Percentiles rank a stretch among this genome's conserved stretches.
Evolutionary conservation across 2,888 invertebrate species (phyloP).

Genomic region (Diarsia brunnea): DNA sequence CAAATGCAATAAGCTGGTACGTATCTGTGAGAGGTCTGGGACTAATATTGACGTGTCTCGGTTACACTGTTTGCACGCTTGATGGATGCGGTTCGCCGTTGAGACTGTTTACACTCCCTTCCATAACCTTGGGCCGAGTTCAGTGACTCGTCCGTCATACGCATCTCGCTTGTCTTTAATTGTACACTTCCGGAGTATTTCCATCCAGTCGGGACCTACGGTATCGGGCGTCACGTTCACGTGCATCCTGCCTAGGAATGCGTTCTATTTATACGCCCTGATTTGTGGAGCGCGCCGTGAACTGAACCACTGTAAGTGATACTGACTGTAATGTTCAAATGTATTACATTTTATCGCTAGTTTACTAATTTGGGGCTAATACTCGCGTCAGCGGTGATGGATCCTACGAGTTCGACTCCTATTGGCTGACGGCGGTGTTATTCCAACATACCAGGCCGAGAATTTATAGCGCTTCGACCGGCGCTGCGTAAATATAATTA

Average conservation of each 20-base stretch:
- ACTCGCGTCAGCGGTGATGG: constrained; percentile 79
- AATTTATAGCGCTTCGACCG: constrained; percentile 87
- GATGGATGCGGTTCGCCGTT: constrained; percentile 82
- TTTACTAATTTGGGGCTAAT: constrained; percentile 81
- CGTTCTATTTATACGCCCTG: constrained; percentile 69
- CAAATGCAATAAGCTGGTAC: constrained; percentile 71
- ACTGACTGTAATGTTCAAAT: constrained; percentile 71
- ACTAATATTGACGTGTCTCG: constrained; percentile 82
- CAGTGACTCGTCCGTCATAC: constrained; percentile 81
- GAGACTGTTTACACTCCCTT: constrained; percentile 80
- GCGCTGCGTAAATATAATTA: constrained; percentile 90
- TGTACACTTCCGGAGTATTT: constrained; percentile 85
- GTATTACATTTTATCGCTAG: constrained; percentile 77
- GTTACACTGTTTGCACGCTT: constrained; percentile 83
- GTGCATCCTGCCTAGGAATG: constrained; percentile 76
- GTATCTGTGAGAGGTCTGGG: constrained; percentile 42
- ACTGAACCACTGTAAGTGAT: constrained; percentile 54
- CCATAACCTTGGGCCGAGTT: constrained; percentile 85
- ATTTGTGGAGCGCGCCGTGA: constrained; percentile 62
- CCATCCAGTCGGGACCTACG: constrained; percentile 81
- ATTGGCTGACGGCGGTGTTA: constrained; percentile 82
- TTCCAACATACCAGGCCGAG: constrained; percentile 82
- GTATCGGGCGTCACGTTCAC: constrained; percentile 79
- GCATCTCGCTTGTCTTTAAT: constrained; percentile 79
- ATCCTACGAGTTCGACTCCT: constrained; percentile 76